Conservation (phyloP, 2,888 invertebrate species). For the Acheta domesticus region DNA sequence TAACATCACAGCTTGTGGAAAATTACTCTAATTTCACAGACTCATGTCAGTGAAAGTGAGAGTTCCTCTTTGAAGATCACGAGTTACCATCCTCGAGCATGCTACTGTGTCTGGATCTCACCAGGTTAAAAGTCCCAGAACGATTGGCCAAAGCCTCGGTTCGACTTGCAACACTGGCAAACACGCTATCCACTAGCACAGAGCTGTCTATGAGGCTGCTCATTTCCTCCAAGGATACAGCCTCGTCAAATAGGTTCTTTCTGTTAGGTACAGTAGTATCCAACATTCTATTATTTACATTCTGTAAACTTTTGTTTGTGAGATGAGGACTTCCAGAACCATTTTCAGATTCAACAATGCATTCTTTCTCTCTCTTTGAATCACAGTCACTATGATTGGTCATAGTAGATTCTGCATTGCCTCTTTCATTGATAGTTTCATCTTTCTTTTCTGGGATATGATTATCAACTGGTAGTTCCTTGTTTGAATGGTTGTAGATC, state of each 20-base stretch:
- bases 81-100: constrained; percentile 35
- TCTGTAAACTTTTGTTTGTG: not conserved
- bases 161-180: constrained; percentile 38
- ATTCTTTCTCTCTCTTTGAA: not conserved
- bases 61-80: constrained; percentile 26
- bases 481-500: too few relatives aligned
- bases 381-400: too few relatives aligned
- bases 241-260: not conserved
- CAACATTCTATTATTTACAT: too few relatives aligned
- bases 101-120: constrained; percentile 36
- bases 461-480: not conserved
- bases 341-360: not conserved
- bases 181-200: constrained; percentile 34
- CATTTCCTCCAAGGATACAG: not conserved
- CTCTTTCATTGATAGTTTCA: not conserved
- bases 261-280: too few relatives aligned
- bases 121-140: constrained; percentile 38
- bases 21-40: too few relatives aligned
- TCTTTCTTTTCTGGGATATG: not conserved
- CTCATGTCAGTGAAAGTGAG: too few relatives aligned
- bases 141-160: constrained; percentile 38
- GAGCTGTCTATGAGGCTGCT: constrained; percentile 23
- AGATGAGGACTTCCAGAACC: not conserved
- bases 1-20: too few relatives aligned
- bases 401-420: too few relatives aligned